Percentiles rank a stretch among this genome's conserved stretches.
Conservation (phyloP, 2,113 vertebrate genomes). For the Vidua macroura region DNA sequence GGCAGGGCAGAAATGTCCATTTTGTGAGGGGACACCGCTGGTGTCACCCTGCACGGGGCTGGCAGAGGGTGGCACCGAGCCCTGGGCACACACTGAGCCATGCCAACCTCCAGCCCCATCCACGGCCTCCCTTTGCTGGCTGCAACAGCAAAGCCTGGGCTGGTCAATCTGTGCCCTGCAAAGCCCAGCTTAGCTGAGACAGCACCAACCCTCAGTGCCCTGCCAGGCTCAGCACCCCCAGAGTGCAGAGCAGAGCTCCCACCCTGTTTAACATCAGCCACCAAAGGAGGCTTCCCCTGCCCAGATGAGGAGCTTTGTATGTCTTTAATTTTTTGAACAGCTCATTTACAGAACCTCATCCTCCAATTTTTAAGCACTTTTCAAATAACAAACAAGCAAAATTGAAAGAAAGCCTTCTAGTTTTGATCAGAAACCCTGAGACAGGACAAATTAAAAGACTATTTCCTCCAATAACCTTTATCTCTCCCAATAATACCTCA, state of each 20-base stretch:
- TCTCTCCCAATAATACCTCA: not conserved
- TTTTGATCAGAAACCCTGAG: not conserved
- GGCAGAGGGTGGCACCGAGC: not conserved
- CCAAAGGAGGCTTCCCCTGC: not conserved
- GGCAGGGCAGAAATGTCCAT: not conserved
- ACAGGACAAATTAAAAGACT: not conserved
- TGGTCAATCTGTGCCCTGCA: not conserved
- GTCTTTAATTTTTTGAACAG: not conserved
- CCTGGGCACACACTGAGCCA: not conserved
- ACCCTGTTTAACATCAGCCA: not conserved
- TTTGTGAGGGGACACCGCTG: not conserved
- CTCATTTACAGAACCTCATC: not conserved
- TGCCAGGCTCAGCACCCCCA: not conserved
- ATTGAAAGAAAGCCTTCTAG: not conserved
- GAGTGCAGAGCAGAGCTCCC: not conserved
- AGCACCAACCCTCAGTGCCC: not conserved
- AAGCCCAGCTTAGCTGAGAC: not conserved
- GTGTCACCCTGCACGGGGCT: rapidly evolving
- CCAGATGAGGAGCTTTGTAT: not conserved
- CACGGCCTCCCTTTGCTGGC: not conserved
- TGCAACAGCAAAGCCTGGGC: not conserved
- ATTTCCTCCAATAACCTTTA: not conserved
- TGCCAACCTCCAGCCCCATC: not conserved
- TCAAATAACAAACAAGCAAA: not conserved
- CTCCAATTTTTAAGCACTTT: not conserved